Base-by-base conservation (phyloP, 1,140 invertebrate species). In the Parasteatoda tepidariorum region DNA sequence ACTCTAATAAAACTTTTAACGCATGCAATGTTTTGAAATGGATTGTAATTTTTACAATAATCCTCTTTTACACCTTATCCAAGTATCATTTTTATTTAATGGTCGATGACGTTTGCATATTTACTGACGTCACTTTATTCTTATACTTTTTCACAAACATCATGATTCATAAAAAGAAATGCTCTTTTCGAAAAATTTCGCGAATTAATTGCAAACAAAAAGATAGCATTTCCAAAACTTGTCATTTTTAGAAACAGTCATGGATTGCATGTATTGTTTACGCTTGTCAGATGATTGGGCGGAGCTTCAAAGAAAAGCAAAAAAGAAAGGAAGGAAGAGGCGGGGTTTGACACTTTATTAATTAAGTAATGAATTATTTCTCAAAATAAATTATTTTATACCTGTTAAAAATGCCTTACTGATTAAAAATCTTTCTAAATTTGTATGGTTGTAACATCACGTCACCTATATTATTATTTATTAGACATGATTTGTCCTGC, bases 251-350 rank as follows among this genome's bases (percentile, higher is more conserved):
- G n/a, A n/a, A n/a, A n/a, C n/a, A n/a, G n/a, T 18, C 1, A 48
- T 48, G n/a, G 55, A 75, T 75, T 79, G 76, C 59, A 41, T 41
- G 76, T n/a, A 41, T 82, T 82, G 78, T 82, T 82, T 82, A 82
- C 78, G 66, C 66, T 82, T 82, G 78, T 82, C 78, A 82, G 78
- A 82, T 82, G 78, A 30, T 82, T 61, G 78, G 78, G 78, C 78
- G 78, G 78, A 82, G 78, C 78, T 71, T 41, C 15, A 4, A 5
- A 31, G 3, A 30, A 79, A 2, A 57, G 54, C 13, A 33, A 68
- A 59, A 68, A 79, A 81, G 24, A 55, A 79, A 57, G 26, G 57
- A 11, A 24, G 15, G 26, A 82, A 64, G 66, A 22, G 78, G 78
- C 67, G 78, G 78, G n/a, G 55, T 34, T 55, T 34, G 34, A 18